A percentile compares a stretch with the other conserved stretches of the same genome.
These are phyloP conservation scores for Haliclystus octoradiatus DNA, from an alignment of 30 jellyfish, hydroid and myxozoan genomes.

Conservation along the genomic window DNA sequence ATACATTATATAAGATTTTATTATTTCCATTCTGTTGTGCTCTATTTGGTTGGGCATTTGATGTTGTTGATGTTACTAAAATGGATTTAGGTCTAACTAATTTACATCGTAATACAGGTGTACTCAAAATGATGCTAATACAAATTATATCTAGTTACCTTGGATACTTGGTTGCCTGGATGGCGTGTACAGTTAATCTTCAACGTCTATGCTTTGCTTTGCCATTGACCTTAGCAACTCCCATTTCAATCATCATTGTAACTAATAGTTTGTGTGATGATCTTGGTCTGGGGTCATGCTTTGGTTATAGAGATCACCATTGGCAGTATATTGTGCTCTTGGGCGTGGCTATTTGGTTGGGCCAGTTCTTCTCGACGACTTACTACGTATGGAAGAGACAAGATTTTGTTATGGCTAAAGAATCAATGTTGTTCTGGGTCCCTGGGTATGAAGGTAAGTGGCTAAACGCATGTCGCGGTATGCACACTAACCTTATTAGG, in stretches of 20 bases:
- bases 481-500: no score
- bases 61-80: constrained; percentile 46
- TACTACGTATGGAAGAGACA: constrained; percentile 92
- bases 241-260: constrained; percentile 47
- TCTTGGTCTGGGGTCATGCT: constrained; percentile 36
- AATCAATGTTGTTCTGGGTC: constrained; percentile 79
- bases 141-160: not conserved
- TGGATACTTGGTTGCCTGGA: constrained; percentile 72
- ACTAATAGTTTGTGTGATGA: constrained; percentile 47
- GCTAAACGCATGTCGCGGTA: no score
- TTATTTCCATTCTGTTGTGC: constrained; percentile 56
- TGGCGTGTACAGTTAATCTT: constrained; percentile 80
- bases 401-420: constrained; percentile 91
- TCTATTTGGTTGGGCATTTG: constrained; percentile 59
- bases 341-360: constrained; percentile 87
- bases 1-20: constrained; percentile 38
- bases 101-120: constrained; percentile 25
- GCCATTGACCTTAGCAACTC: constrained; percentile 80
- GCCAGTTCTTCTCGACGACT: constrained; percentile 85
- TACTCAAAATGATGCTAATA: not conserved
- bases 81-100: constrained; percentile 27
- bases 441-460: constrained; percentile 80
- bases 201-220: constrained; percentile 84
- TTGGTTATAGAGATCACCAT: constrained; percentile 15
- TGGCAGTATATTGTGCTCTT: constrained; percentile 50